Evolutionary conservation across 2,888 invertebrate species (phyloP).

Genomic region (Ormia ochracea): DNA sequence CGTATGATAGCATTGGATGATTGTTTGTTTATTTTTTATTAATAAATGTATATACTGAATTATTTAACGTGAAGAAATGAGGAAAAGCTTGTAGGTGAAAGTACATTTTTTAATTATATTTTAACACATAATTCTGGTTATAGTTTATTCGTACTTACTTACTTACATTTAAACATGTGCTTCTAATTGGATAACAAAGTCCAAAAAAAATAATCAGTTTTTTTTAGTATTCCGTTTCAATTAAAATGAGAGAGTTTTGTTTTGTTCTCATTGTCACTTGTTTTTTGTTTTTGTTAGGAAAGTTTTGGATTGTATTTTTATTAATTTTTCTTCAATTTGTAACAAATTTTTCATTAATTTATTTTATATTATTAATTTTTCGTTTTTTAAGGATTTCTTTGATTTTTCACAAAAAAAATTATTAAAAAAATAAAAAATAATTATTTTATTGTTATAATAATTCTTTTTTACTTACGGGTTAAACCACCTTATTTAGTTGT

Average conservation of each 20-base stretch:
- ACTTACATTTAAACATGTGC: neutral
- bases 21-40: too few relatives aligned
- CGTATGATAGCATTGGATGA: too few relatives aligned
- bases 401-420: conserved; percentile 58
- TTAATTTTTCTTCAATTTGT: conserved; percentile 49
- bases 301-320: conserved; percentile 62
- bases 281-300: conserved; percentile 56
- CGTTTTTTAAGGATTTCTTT: conserved; percentile 55
- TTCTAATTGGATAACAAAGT: neutral
- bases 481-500: conserved; percentile 55
- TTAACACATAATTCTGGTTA: too few relatives aligned
- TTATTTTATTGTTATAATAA: conserved; percentile 48
- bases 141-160: neutral
- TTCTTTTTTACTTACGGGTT: conserved; percentile 56
- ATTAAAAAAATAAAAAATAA: conserved; percentile 51
- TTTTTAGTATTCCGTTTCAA: conserved; percentile 5
- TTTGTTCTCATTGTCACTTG: conserved; percentile 45
- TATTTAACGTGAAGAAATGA: too few relatives aligned
- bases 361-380: conserved; percentile 50
- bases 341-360: conserved; percentile 44
- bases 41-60: too few relatives aligned
- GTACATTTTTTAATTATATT: too few relatives aligned
- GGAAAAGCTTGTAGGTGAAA: too few relatives aligned
- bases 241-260: conserved; percentile 35
- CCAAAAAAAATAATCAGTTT: neutral